Evolutionary conservation across 64 coral and sea anemone species (phyloP).

Genomic region (Astreopora myriophthalma): DNA sequence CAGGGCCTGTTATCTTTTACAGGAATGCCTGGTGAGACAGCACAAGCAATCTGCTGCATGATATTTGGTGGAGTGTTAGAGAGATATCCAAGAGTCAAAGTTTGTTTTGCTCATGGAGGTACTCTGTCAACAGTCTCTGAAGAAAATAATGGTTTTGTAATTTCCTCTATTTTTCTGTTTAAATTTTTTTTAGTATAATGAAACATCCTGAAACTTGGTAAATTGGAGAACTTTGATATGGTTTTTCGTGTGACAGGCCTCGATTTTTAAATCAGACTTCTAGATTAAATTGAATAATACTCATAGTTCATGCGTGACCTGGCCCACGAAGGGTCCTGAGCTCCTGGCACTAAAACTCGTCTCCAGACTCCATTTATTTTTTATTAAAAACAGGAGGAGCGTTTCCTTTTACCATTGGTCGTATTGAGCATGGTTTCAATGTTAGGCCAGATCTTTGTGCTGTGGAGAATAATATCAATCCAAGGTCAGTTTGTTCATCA

Average conservation of each 20-base stretch:
- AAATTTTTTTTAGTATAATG: too few relatives aligned
- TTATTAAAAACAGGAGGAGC: slow-evolving; percentile 69
- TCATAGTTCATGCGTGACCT: too few relatives aligned
- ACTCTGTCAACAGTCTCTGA: too few relatives aligned
- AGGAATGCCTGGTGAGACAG: slow-evolving; percentile 97
- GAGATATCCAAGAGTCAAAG: slow-evolving; percentile 85
- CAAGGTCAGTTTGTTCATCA: slow-evolving; percentile 58
- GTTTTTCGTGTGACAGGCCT: too few relatives aligned
- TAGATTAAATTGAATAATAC: too few relatives aligned
- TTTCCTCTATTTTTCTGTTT: too few relatives aligned
- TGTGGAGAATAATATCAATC: slow-evolving; percentile 70
- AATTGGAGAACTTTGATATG: too few relatives aligned
- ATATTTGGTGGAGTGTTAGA: slow-evolving; percentile 98
- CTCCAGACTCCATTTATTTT: background rate
- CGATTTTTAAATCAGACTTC: too few relatives aligned
- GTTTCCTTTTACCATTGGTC: slow-evolving; percentile 97
- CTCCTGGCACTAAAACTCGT: too few relatives aligned
- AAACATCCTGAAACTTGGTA: too few relatives aligned
- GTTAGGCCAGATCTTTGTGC: slow-evolving; percentile 98
- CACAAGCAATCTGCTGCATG: slow-evolving; percentile 84
- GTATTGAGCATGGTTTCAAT: slow-evolving; percentile 95
- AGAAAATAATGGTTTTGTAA: too few relatives aligned
- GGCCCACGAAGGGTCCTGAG: too few relatives aligned
- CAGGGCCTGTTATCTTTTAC: background rate
- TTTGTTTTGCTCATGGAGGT: slow-evolving; percentile 99